Conservation (phyloP, 2,113 vertebrate species). For the Carassius auratus region DNA sequence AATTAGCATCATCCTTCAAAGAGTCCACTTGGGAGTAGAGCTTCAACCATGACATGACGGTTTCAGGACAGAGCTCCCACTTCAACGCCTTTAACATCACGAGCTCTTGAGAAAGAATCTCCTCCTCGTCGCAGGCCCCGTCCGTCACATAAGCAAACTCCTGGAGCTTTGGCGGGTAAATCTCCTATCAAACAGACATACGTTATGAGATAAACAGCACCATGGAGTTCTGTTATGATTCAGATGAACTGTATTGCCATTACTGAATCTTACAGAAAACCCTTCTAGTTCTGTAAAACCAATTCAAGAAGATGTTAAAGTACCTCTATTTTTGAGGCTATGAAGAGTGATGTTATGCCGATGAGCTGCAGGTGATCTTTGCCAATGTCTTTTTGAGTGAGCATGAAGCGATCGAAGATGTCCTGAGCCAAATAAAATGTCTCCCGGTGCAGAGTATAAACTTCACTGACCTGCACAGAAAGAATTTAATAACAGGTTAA, state of each 20-base stretch:
- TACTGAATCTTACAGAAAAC: too few relatives aligned
- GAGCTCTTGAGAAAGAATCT: conserved; percentile 92
- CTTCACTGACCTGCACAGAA: conserved; percentile 88
- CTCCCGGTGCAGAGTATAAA: conserved; percentile 93
- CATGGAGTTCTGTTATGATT: background rate
- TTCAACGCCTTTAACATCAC: conserved; percentile 89
- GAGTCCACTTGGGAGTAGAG: conserved; percentile 93
- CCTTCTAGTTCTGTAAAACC: background rate
- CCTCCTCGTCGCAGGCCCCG: conserved; percentile 91
- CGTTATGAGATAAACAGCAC: background rate
- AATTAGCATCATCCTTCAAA: conserved; percentile 84
- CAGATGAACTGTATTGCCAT: background rate
- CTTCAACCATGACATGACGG: conserved; percentile 92
- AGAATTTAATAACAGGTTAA: background rate
- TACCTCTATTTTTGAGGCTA: conserved; percentile 96
- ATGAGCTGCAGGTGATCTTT: conserved; percentile 95
- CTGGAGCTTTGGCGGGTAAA: conserved; percentile 94
- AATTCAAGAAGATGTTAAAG: background rate
- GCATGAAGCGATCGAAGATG: conserved; percentile 96
- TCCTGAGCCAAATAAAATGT: conserved; percentile 97
- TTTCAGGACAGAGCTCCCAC: conserved; percentile 94
- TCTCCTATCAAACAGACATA: conserved; percentile 81
- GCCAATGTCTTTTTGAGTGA: conserved; percentile 87
- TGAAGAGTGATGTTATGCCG: conserved; percentile 93
- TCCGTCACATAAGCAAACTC: conserved; percentile 98